Evolutionary conservation across 1,140 invertebrate genomes (phyloP), one percentile per base, ranked within the genome.

Genomic region (Theocolax elegans): DNA sequence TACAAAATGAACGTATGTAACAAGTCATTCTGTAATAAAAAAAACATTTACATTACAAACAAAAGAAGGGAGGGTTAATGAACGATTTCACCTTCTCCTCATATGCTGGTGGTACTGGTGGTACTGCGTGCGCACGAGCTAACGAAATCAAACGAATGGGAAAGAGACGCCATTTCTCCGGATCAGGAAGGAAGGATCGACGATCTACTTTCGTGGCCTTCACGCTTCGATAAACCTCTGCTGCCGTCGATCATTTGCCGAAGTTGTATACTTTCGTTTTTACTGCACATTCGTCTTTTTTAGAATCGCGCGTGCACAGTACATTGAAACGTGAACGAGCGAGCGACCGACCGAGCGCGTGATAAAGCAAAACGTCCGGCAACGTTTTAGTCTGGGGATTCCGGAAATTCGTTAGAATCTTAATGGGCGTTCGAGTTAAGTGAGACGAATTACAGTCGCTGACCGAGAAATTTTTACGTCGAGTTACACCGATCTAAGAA

Each of bases 191-290:
- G 74, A 69, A 74, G 72, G 53, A 70, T 56, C 66, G 58, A 25
- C 58, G 64, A 72, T 80, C 63, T 49, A 80, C 76, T 82, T 82
- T 80, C 79, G 69, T 83, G 78, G 78, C 82, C 80, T 84, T 83
- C 79, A 78, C 72, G 76, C 73, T 72, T 67, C 42, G 40, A 23
- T 46, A 2, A 35, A 19, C 13, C 29, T n/a, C n/a, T 46, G 40
- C 2, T 27, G 25, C 40, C 10, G 17, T 1, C 12, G 31, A 54
- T 65, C 72, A 27, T 35, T 49, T 56, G 31, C n/a, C 46, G 54
- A 56, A 71, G 62, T 48, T 4, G 10, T 12, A 49, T 54, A 81
- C 79, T 81, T 82, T 80, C 77, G 67, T 75, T 81, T 81, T 78
- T 75, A 68, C 64, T 59, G 66, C 62, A 67, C 62, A n/a, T 17